Evolutionary conservation across 2,888 invertebrate genomes (phyloP), one percentile per base, ranked within the genome.

Genomic region (Cyrtodaria siliqua): DNA sequence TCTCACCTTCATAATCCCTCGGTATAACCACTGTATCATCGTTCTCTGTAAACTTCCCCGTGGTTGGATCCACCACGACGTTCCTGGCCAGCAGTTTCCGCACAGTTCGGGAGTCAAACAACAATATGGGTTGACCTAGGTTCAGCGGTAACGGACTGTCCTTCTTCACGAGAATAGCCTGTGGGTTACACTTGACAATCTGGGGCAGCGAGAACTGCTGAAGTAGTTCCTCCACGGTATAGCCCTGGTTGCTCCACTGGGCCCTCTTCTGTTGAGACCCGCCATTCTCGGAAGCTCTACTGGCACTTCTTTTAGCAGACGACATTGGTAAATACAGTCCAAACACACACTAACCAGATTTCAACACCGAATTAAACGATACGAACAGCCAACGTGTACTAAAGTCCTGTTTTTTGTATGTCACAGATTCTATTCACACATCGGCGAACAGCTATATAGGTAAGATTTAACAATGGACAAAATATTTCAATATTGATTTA

Each of bases 21-120:
- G 89, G 89, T 33, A 89, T 89, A 20, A 87, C 87, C n/a, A 89
- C 85, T 1, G 86, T 86, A 49, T 89, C 87, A 16, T 86, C 84
- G 42, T 84, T 88, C 61, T 89, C 89, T 4, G 72, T 76, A 55
- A 85, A 85, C 26, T 75, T 70, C 4, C 83, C 76, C 3, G 66
- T 76, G 18, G 55, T 6, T 0, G 83, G 52, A 38, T 87, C 85
- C 29, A 71, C 60, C 8, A 82, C 69, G 0, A 89, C 87, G 52
- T 88, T 87, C 18, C 87, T 64, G 0, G 89, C 89, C 68, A 89
- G 64, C 12, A 89, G 72, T 53, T 89, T 87, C 33, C 85, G 68
- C 9, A 85, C 79, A 2, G 86, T 84, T 42, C 86, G 80, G 52
- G 81, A 84, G 53, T 84, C 84, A 64, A 82, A 86, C 80, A 89